Evolutionary conservation across 2,113 vertebrate species (phyloP), one percentile per base, ranked within the genome.

Genomic region (Podarcis raffonei): DNA sequence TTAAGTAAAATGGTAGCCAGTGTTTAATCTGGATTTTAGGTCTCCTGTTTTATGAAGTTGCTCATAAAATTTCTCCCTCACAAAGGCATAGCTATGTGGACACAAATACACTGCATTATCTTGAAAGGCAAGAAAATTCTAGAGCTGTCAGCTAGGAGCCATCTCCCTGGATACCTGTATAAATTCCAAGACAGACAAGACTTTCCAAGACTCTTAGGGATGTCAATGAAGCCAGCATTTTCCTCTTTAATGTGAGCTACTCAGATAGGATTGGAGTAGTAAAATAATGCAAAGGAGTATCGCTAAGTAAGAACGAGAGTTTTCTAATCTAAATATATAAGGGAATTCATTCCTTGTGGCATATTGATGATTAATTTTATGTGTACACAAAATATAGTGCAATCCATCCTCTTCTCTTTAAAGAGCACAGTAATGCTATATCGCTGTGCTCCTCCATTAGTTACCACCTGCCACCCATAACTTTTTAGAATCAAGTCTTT

Each of bases 401-500:
- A n/a, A 90, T 92, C 91, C 90, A 84, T 23, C 92, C 90, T 82
- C 95, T 89, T 86, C 66, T 81, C 87, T 87, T 89, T 42, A 2
- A 91, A 90, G 89, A 75, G 71, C 69, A 79, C 37, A 84, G 84
- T 30, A 87, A 90, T 92, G 90, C 85, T 90, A 87, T 57, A 62
- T 62, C 80, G 76, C 89, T 93, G 9, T 53, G 78, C 84, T 90
- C 80, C 79, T 90, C 90, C 89, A 93, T 94, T 92, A 94, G n/a
- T 92, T 92, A 89, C 80, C 85, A 87, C 84, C 85, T 85, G 84
- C 86, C 85, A 89, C 42, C 48, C 86, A 76, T 92, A 91, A 90
- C 86, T 94, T 85, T 95, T 82, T 79, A 88, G 88, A 94, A 85
- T 88, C 91, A 83, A 62, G 37, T 35, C 69, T 89, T 92, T 93